Evolutionary conservation across 2,113 vertebrate species (phyloP).

Genomic region (Nymphicus hollandicus): DNA sequence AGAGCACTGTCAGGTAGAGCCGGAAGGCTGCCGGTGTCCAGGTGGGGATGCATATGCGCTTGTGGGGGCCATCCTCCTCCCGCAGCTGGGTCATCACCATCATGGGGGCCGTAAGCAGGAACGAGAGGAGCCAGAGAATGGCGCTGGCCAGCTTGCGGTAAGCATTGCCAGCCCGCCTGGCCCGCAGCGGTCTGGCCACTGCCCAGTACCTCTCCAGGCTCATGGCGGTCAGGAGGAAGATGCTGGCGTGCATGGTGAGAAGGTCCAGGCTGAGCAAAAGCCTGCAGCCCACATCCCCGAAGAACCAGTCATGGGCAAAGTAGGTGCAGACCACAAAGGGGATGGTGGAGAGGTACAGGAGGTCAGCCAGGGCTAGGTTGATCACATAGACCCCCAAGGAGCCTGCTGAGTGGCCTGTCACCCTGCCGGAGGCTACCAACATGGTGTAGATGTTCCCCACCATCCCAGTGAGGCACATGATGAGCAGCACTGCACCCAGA

Average conservation of each 20-base stretch:
- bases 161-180: conserved; percentile 1
- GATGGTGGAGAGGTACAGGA: conserved; percentile 87
- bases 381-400: conserved; percentile 83
- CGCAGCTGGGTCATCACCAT: conserved; percentile 82
- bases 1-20: conserved; percentile 79
- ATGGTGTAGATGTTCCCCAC: conserved; percentile 82
- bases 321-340: conserved; percentile 88
- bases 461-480: conserved; percentile 80
- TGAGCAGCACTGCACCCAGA: conserved; percentile 71
- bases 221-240: conserved; percentile 83
- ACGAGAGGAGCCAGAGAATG: conserved; percentile 73
- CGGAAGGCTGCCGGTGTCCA: conserved; percentile 79
- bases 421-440: conserved; percentile 68
- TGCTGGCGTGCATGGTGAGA: conserved; percentile 87
- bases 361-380: conserved; percentile 84
- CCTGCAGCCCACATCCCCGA: conserved; percentile 82
- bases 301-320: conserved; percentile 82
- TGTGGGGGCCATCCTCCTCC: conserved; percentile 61
- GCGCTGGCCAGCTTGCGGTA: conserved; percentile 58
- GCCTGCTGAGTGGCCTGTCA: conserved; percentile 68
- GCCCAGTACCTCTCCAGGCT: conserved; percentile 86
- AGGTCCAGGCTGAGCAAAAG: conserved; percentile 86
- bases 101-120: conserved; percentile 81
- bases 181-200: conserved; percentile 73
- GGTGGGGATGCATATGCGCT: conserved; percentile 82